phyloP scores from a whole-genome alignment of 2,113 vertebrate species.

The Mesocricetus auratus region DNA sequence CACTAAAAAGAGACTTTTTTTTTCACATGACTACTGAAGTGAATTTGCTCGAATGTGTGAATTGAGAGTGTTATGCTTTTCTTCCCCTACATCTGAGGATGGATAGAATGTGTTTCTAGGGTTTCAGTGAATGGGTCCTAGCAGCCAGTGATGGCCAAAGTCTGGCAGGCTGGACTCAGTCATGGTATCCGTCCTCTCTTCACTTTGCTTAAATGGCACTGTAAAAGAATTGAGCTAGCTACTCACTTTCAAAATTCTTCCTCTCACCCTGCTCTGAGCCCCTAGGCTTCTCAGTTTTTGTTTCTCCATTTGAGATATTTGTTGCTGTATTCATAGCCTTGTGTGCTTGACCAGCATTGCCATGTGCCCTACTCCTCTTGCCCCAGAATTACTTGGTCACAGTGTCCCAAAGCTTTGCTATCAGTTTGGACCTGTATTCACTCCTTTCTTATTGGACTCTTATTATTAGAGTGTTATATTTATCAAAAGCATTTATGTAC shows the following conservation, averaged over 20 bases:
- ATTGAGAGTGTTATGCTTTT: no score
- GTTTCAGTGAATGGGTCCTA: fast-evolving
- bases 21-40: no score
- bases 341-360: no score
- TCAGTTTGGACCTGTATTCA: not conserved
- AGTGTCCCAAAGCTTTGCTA: not conserved
- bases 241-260: no score
- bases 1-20: no score
- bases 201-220: fast-evolving
- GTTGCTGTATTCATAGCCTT: not conserved
- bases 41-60: not conserved
- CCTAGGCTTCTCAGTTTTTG: not conserved
- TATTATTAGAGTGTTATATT: not conserved
- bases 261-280: not conserved
- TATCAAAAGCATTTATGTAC: not conserved
- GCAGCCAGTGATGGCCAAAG: fast-evolving
- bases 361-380: not conserved
- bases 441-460: not conserved
- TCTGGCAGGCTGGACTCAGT: not conserved
- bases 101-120: not conserved
- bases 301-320: not conserved
- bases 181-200: not conserved
- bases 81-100: fast-evolving
- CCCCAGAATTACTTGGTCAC: not conserved
- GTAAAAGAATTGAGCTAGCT: not conserved